Evolutionary conservation across 2,888 invertebrate genomes (phyloP), one percentile per base, ranked within the genome.

Genomic region (Taenaris catops): DNA sequence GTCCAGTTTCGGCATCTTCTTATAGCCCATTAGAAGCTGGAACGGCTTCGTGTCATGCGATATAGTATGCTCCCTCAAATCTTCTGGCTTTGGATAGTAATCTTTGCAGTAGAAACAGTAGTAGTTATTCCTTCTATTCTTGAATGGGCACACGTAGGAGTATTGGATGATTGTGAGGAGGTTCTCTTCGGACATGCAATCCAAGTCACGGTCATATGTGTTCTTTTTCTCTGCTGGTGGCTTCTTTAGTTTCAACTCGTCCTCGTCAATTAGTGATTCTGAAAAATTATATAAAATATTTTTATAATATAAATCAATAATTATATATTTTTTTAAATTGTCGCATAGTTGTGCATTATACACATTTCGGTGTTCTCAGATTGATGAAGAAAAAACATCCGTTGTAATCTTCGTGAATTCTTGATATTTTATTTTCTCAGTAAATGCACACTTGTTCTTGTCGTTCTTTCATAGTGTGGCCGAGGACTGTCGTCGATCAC

Each of bases 51-150:
- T 76, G 4, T 67, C 19, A 7, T 19, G 19, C 2, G 19, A 19
- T 19, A 19, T 6, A 3, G 84, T 86, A 12, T 86, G 84, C n/a
- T 79, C 79, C 9, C 84, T 49, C 1, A 86, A 39, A 17, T 81
- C 80, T 38, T 84, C 81, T 0, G 84, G 83, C 26, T 84, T 83
- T 0, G 83, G 74, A 24, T 74, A 86, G 10, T 81, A 80, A 17
- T 83, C 81, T 19, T 81, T 81, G 40, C 84, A 86, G 36, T 86
- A 86, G 48, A 81, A 86, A 28, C 84, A 86, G 32, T 83, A 83
- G 31, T 83, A 83, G 27, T 83, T 71, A 45, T 81, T 84, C 39
- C 84, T 83, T 0, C 84, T 41, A 7, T 84, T 84, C 33, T 74
- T 79, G 57, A 86, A 86, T 0, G 86, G 84, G 3, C 78, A 79